Conservation (phyloP, 2,113 vertebrate species). For the Pygoscelis antarcticus region DNA sequence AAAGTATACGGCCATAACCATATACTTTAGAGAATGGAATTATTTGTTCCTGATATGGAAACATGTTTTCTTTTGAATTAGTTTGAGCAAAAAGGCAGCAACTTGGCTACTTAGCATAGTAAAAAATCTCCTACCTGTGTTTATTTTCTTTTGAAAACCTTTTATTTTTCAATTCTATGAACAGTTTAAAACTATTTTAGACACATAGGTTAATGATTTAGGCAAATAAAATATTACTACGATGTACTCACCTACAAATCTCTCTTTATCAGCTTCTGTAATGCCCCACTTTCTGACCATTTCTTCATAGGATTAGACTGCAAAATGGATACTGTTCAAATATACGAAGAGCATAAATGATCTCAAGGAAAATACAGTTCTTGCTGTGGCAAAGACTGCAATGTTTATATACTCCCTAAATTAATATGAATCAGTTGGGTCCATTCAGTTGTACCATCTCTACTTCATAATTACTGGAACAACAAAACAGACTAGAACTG, state of each 20-base stretch:
- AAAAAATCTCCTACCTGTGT: conserved; percentile 30
- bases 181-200: conserved; percentile 14
- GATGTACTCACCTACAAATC: not conserved
- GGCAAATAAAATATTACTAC: not conserved
- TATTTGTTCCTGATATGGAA: conserved; percentile 34
- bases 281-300: not conserved
- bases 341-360: not conserved
- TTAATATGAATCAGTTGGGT: not conserved
- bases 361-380: conserved; percentile 52
- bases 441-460: not conserved
- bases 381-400: conserved; percentile 21
- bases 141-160: conserved; percentile 56
- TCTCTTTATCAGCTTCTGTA: conserved; percentile 26
- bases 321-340: conserved; percentile 43
- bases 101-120: conserved; percentile 12
- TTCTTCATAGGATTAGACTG: conserved; percentile 29
- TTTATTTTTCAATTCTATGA: conserved; percentile 41
- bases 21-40: not conserved
- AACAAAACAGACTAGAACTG: conserved; percentile 20
- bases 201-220: not conserved
- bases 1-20: not conserved
- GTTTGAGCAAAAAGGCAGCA: not conserved
- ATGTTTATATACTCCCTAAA: not conserved
- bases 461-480: conserved; percentile 58
- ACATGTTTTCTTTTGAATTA: conserved; percentile 51